A percentile compares a stretch with the other conserved stretches of the same genome.
These are phyloP conservation scores for Bucorvus abyssinicus DNA, from an alignment of 2,797 vertebrate genomes.

Conservation along the genomic window DNA sequence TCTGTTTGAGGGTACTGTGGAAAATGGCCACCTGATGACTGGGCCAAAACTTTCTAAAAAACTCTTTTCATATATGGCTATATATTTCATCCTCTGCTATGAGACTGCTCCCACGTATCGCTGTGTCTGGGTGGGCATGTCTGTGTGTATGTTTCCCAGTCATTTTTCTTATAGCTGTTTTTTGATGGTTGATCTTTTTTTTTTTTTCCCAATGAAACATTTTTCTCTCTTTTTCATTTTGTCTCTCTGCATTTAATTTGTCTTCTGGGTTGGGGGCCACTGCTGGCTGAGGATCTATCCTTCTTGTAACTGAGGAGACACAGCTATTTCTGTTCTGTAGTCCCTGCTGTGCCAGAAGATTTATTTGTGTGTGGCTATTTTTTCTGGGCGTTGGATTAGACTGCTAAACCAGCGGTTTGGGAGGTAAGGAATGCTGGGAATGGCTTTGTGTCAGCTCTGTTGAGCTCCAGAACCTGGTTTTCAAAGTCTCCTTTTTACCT, in stretches of 20 bases:
- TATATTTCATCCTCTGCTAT: rapidly evolving
- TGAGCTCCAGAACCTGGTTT: not conserved
- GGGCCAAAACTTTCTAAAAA: not conserved
- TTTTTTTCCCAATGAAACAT: not conserved
- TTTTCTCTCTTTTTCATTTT: not conserved
- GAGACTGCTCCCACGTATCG: rapidly evolving
- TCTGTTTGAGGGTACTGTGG: not conserved
- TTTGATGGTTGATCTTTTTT: not conserved
- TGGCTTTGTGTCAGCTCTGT: not conserved
- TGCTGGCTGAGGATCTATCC: slow-evolving; percentile 42
- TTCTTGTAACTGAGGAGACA: not conserved
- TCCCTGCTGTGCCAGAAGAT: slow-evolving; percentile 25
- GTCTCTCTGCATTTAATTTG: slow-evolving; percentile 49
- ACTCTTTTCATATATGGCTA: rapidly evolving
- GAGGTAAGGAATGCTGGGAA: slow-evolving; percentile 55
- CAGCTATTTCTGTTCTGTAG: slow-evolving; percentile 32
- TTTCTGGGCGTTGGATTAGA: slow-evolving; percentile 7
- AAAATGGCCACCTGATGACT: not conserved
- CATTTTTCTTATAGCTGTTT: not conserved
- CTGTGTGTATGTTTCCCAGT: not conserved
- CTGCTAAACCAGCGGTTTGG: slow-evolving; percentile 15
- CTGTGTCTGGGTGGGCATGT: not conserved
- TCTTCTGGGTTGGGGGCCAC: slow-evolving; percentile 19
- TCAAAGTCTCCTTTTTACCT: not conserved
- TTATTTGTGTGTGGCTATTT: slow-evolving; percentile 15